Evolutionary conservation across 2,113 vertebrate genomes (phyloP).

Genomic region (Lichenostomus cassidix): DNA sequence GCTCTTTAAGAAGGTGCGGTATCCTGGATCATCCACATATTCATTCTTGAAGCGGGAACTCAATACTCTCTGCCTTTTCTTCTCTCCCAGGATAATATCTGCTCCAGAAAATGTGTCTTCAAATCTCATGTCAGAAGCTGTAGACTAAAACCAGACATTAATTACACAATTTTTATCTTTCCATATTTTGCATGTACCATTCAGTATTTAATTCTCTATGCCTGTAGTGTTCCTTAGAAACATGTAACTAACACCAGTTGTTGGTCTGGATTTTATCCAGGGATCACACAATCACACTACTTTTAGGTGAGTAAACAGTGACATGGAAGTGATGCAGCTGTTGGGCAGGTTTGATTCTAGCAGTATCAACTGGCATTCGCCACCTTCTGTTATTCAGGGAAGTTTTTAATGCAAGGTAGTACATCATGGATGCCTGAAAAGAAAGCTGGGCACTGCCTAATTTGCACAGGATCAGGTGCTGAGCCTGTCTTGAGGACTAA

Average conservation of each 20-base stretch:
- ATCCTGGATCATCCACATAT: conserved; percentile 88
- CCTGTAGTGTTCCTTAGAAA: not conserved
- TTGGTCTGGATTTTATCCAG: not conserved
- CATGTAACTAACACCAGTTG: not conserved
- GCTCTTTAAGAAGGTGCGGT: conserved; percentile 81
- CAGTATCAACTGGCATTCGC: not conserved
- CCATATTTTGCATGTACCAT: not conserved
- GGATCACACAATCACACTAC: not conserved
- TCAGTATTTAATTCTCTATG: not conserved
- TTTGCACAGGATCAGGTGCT: not conserved
- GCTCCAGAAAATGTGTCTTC: conserved; percentile 90
- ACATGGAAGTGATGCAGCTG: not conserved
- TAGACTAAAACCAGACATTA: conserved; percentile 81
- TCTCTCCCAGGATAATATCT: conserved; percentile 83
- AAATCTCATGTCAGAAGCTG: conserved; percentile 95
- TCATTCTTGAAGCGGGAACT: conserved; percentile 94
- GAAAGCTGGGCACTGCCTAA: not conserved
- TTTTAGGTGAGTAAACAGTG: not conserved
- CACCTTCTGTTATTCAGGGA: not conserved
- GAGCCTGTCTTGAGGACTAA: not conserved
- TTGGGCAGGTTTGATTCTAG: not conserved
- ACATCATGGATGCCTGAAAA: not conserved
- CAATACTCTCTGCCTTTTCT: conserved; percentile 89
- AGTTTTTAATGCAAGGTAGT: not conserved
- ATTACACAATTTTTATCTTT: not conserved